phyloP scores from a whole-genome alignment of 2,113 vertebrate species.

The Neotragus moschatus region DNA sequence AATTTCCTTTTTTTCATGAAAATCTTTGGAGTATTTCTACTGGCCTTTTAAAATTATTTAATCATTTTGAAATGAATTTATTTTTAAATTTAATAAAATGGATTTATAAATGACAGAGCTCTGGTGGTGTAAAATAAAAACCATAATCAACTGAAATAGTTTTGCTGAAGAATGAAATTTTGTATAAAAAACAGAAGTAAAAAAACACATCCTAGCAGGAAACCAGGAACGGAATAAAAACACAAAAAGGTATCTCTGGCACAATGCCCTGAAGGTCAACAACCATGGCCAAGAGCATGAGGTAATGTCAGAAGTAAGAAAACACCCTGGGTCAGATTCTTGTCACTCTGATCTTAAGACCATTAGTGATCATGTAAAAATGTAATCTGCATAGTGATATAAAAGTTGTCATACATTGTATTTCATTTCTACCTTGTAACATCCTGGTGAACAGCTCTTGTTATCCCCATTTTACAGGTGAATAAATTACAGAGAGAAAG shows the following conservation, averaged over 20 bases:
- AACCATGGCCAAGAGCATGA: conserved; percentile 44
- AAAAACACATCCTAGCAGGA: conserved; percentile 61
- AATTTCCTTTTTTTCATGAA: background rate
- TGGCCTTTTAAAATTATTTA: conserved; percentile 19
- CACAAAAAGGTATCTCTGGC: conserved; percentile 59
- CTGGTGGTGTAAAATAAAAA: background rate
- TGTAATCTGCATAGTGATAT: background rate
- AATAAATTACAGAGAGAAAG: background rate
- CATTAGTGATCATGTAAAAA: background rate
- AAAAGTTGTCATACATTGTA: background rate
- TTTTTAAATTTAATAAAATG: conserved; percentile 33
- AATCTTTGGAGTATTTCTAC: background rate
- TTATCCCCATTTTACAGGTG: background rate
- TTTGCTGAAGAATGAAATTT: conserved; percentile 46
- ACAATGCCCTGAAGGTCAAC: conserved; percentile 57
- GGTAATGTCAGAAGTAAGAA: conserved; percentile 62
- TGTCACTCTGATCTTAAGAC: background rate
- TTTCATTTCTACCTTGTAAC: background rate
- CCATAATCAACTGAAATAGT: background rate
- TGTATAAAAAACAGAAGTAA: conserved; percentile 12
- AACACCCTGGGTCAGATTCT: conserved; percentile 18
- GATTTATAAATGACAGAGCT: background rate
- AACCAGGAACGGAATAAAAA: conserved; percentile 60
- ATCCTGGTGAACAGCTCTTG: background rate
- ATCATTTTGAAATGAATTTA: background rate